phyloP scores from a whole-genome alignment of 2,797 vertebrate species.

The Microctenopoma stevenorrisi region DNA sequence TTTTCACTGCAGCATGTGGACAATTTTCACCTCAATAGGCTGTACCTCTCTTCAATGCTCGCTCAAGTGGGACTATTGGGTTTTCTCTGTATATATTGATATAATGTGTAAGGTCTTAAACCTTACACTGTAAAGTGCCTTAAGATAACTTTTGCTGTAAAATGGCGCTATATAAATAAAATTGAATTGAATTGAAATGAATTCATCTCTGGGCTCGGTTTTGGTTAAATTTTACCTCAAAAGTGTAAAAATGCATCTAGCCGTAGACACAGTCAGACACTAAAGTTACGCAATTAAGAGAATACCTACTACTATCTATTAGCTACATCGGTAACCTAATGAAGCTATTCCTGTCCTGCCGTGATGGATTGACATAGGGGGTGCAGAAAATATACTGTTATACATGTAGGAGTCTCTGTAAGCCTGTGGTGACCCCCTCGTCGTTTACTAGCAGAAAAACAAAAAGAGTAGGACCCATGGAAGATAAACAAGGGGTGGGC shows the following conservation, averaged over 20 bases:
- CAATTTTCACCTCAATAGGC: slow-evolving; percentile 39
- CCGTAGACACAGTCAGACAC: slow-evolving; percentile 10
- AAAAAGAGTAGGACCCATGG: slow-evolving; percentile 43
- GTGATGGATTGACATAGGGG: slow-evolving; percentile 32
- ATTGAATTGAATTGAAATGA: too few relatives aligned
- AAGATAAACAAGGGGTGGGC: slow-evolving; percentile 75
- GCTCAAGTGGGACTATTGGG: too few relatives aligned
- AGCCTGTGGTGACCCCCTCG: slow-evolving; percentile 56
- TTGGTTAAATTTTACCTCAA: slow-evolving; percentile 30
- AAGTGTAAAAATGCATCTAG: slow-evolving; percentile 46
- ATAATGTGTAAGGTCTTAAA: too few relatives aligned
- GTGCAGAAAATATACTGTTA: slow-evolving; percentile 40
- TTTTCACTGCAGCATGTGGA: slow-evolving; percentile 33
- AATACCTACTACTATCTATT: slow-evolving; percentile 39
- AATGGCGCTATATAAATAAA: too few relatives aligned
- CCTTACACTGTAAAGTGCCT: too few relatives aligned
- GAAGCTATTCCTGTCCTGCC: slow-evolving; percentile 22
- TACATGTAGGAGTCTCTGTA: slow-evolving; percentile 24
- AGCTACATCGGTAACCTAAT: slow-evolving; percentile 37
- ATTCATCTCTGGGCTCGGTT: slow-evolving; percentile 30
- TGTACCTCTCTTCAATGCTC: neutral
- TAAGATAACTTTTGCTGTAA: too few relatives aligned
- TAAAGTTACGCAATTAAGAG: slow-evolving; percentile 35
- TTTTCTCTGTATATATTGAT: too few relatives aligned
- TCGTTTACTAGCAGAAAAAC: slow-evolving; percentile 70